A percentile compares a stretch with the other conserved stretches of the same genome.
These are phyloP conservation scores for Notiomystis cincta DNA, from an alignment of 2,113 vertebrate species.

Conservation along the genomic window DNA sequence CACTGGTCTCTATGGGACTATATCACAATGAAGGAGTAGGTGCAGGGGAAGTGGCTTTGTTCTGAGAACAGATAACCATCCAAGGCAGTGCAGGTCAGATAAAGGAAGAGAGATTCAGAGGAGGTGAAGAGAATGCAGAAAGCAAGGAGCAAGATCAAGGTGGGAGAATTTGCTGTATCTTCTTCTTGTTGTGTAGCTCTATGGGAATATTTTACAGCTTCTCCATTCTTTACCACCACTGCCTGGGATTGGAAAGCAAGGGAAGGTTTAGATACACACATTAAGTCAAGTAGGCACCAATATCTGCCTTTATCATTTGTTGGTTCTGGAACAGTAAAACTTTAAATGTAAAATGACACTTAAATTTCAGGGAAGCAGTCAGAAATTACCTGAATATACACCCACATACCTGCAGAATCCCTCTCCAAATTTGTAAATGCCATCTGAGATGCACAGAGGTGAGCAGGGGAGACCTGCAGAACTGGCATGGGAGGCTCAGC, in stretches of 20 bases:
- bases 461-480: neutral
- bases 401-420: neutral
- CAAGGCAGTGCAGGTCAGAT: neutral
- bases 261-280: neutral
- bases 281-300: neutral
- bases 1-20: neutral
- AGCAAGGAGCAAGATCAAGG: neutral
- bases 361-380: neutral
- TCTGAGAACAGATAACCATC: neutral
- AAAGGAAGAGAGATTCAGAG: neutral
- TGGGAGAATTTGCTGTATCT: neutral
- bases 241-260: neutral
- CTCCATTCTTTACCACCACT: neutral
- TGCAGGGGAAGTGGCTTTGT: neutral
- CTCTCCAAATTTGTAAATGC: neutral
- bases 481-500: neutral
- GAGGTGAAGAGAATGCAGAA: neutral
- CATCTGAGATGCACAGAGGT: accelerated
- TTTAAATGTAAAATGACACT: neutral
- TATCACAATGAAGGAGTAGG: neutral
- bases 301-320: neutral
- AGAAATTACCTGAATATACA: neutral
- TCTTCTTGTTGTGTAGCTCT: neutral
- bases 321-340: neutral
- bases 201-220: neutral